Base-by-base conservation (phyloP, 2,797 vertebrate species). In the Centropyge bicolor region DNA sequence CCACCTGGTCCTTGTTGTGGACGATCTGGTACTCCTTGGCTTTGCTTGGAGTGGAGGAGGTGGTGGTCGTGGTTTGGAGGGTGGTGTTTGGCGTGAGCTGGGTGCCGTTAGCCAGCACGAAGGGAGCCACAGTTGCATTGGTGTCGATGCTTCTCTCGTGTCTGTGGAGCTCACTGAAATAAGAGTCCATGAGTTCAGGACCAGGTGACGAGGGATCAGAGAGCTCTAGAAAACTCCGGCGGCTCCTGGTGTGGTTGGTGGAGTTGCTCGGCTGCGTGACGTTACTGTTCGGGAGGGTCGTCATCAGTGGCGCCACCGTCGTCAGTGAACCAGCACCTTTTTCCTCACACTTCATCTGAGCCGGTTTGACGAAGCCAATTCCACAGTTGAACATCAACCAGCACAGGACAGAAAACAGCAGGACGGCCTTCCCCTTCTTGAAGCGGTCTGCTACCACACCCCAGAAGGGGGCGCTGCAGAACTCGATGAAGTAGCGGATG, bases 381-480 rank as follows among this genome's bases (percentile, higher is more conserved):
- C 98, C 97, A 55, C 95, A 92, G 93, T 99, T 99, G 90, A 99
- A 99, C 38, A 97, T 84, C 90, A 99, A 88, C 98, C 98, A 99
- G 92, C 98, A 99, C 3, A 99, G 69, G 45, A 99, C 96, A 0
- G 98, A 99, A 52, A 99, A 99, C 74, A 99, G 95, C 52, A 99
- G 95, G 52, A 99, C 96, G 0, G 89, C 92, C 88, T 99, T 99
- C 20, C 98, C 98, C 79, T 98, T 98, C 89, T 90, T 95, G 90
- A 97, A 99, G 80, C 97, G 97, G 92, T 99, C 98, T 0, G 98
- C 98, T 76, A 99, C 96, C 2, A 99, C 95, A 0, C 98, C 98
- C 98, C 98, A 99, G 91, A 99, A 99, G 7, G 98, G 98, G 60
- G 98, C 98, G 68, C 98, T 99, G 93, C 98, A 99, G 89, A 99